Percentiles rank a stretch among this genome's conserved stretches.
Conservation (phyloP, 2,113 vertebrate species). For the Apteryx mantelli region DNA sequence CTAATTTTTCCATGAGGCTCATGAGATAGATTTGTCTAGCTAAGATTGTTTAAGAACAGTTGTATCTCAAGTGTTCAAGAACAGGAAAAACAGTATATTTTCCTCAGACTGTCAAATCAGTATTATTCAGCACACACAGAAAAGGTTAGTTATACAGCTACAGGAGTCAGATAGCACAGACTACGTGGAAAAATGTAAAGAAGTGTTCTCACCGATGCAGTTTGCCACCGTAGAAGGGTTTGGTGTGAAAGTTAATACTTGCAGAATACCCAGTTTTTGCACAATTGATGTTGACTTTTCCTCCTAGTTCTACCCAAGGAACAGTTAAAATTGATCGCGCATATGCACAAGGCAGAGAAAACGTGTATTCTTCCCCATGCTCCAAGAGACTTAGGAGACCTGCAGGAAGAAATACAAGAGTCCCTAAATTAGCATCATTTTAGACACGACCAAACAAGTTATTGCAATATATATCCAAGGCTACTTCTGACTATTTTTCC, state of each 20-base stretch:
- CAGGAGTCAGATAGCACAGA: not conserved
- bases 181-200: not conserved
- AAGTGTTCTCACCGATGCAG: constrained; percentile 86
- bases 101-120: not conserved
- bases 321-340: constrained; percentile 98
- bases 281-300: constrained; percentile 94
- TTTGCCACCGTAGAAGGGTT: constrained; percentile 97
- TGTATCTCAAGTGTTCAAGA: not conserved
- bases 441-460: not conserved
- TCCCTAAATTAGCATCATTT: not conserved
- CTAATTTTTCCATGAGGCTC: not conserved
- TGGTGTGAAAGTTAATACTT: constrained; percentile 97
- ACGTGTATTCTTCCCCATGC: constrained; percentile 93
- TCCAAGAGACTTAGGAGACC: constrained; percentile 91
- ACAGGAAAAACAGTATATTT: not conserved
- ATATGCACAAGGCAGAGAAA: constrained; percentile 93
- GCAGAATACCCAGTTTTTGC: constrained; percentile 93
- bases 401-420: constrained; percentile 56
- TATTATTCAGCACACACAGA: not conserved
- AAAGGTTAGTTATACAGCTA: not conserved
- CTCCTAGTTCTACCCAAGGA: constrained; percentile 97
- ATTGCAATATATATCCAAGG: not conserved
- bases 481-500: not conserved
- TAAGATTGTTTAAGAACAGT: not conserved
- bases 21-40: not conserved